Evolutionary conservation across 2,797 vertebrate genomes (phyloP).

Genomic region (Lutjanus campechanus): DNA sequence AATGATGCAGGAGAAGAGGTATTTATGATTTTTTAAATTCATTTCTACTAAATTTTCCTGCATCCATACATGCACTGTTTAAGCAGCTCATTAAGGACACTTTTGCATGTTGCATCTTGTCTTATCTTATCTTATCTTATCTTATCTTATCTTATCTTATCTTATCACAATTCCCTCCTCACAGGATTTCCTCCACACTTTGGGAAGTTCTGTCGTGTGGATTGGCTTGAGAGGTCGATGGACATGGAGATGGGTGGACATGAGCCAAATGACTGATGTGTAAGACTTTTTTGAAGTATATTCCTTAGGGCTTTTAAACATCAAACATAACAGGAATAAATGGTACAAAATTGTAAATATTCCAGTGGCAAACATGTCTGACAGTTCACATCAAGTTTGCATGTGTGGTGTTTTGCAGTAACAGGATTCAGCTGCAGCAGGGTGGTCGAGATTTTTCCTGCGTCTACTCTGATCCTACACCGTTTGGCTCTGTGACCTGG

Average conservation of each 20-base stretch:
- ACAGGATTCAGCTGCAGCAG: background rate
- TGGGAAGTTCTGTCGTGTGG: background rate
- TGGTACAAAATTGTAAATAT: too few relatives aligned
- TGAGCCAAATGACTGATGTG: background rate
- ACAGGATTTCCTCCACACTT: background rate
- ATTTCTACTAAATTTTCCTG: background rate
- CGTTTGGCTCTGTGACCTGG: fast-evolving
- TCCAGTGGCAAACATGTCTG: too few relatives aligned
- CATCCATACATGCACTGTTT: background rate
- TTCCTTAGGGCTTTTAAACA: too few relatives aligned
- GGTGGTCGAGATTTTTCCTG: fast-evolving
- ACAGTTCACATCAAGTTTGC: too few relatives aligned
- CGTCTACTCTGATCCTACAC: too few relatives aligned
- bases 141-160: too few relatives aligned
- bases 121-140: background rate
- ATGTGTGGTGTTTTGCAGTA: background rate
- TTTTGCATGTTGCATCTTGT: background rate
- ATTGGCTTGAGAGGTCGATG: background rate
- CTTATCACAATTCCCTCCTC: too few relatives aligned
- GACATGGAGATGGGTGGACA: background rate
- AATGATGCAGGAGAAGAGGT: background rate
- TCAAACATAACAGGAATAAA: too few relatives aligned
- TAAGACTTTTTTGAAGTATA: background rate
- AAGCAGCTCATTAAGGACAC: background rate
- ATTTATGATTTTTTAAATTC: background rate